Base-by-base conservation (phyloP, 2,888 invertebrate species). In the Acrobeloides nanus region DNA sequence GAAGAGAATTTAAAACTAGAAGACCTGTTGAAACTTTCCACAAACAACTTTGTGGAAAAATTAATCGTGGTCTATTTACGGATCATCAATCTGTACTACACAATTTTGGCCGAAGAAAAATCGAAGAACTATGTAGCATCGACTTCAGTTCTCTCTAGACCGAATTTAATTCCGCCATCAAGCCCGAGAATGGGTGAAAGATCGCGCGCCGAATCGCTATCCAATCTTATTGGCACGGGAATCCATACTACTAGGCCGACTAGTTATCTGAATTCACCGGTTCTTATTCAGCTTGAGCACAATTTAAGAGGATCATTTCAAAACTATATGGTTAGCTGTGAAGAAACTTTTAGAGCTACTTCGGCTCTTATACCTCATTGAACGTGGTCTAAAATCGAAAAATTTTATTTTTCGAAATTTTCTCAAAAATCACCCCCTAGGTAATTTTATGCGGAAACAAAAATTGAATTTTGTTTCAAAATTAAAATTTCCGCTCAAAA, bases 31-130 rank as follows among this genome's bases (percentile, higher is more conserved):
- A n/a, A n/a, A n/a, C n/a, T n/a, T n/a, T n/a, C n/a, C n/a, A n/a
- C n/a, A n/a, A n/a, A n/a, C n/a, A n/a, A n/a, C n/a, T n/a, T n/a
- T n/a, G n/a, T 37, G 15, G 55, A 37, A 12, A 17, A n/a, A 33
- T 15, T 52, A 18, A 17, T 51, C n/a, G 15, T 27, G 15, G 23
- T 57, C 10, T 35, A 33, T 17, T 38, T 35, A 8, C 40, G 66
- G 23, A 49, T 61, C 2, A 32, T 64, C 17, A 64, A 64, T 35
- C 47, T 62, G 42, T 64, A 61, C 33, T 66, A 61, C 41, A 53
- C 64, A 7, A 49, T 64, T 20, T 41, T 64, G 20, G 46, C 52
- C 7, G 66, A 63, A 33, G 44, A 47, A 25, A 57, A 41, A 18
- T 34, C 44, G 12, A 29, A 31, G 37, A 32, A 17, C 18, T 20